These are phyloP conservation scores for Takifugu flavidus DNA, from an alignment of 2,113 vertebrate genomes.

Conservation along the genomic window DNA sequence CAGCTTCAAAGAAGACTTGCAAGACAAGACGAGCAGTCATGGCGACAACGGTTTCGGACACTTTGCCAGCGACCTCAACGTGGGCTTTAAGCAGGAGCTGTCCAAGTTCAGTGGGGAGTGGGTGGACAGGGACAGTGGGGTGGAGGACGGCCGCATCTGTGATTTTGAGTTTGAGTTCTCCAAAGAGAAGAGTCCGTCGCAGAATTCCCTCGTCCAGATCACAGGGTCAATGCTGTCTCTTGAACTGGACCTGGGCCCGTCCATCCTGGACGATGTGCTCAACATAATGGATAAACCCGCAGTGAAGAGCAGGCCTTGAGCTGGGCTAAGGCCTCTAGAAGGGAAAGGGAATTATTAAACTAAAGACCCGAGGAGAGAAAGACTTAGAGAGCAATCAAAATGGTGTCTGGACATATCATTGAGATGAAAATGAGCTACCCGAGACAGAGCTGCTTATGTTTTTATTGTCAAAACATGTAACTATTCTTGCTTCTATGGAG, in stretches of 20 bases:
- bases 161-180: slow-evolving; percentile 78
- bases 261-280: slow-evolving; percentile 95
- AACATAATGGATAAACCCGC: slow-evolving; percentile 92
- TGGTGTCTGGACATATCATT: slow-evolving; percentile 64
- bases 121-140: slow-evolving; percentile 82
- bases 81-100: slow-evolving; percentile 81
- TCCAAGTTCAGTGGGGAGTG: slow-evolving; percentile 83
- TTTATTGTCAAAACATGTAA: slow-evolving; percentile 64
- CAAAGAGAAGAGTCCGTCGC: slow-evolving; percentile 81
- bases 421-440: slow-evolving; percentile 58
- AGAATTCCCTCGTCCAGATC: slow-evolving; percentile 86
- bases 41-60: slow-evolving; percentile 39
- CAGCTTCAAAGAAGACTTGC: slow-evolving; percentile 53
- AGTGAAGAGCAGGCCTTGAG: slow-evolving; percentile 66
- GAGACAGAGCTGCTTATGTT: slow-evolving; percentile 59
- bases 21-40: slow-evolving; percentile 29
- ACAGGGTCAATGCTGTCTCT: slow-evolving; percentile 90
- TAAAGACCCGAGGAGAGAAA: slow-evolving; percentile 36
- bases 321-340: slow-evolving; percentile 28
- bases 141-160: slow-evolving; percentile 80
- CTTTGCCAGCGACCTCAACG: slow-evolving; percentile 64
- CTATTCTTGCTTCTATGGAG: slow-evolving; percentile 65
- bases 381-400: slow-evolving; percentile 60
- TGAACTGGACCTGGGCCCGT: slow-evolving; percentile 94
- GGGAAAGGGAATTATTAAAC: slow-evolving; percentile 60